phyloP scores from a whole-genome alignment of 1,140 invertebrate genomes.

The Ceratina calcarata region DNA sequence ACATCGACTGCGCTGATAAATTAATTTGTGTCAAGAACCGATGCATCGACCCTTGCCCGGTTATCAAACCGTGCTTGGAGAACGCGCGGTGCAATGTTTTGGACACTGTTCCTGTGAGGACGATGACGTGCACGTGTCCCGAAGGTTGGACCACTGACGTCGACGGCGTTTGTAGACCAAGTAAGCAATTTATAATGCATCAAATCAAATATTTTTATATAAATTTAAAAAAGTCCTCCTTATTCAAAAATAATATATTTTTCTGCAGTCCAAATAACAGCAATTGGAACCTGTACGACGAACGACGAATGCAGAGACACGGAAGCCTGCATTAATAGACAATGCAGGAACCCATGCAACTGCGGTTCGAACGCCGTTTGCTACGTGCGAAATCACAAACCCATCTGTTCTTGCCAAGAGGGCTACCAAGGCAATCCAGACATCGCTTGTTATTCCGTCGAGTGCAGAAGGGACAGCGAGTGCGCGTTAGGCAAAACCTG shows the following conservation, averaged over 20 bases:
- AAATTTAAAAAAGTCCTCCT: not conserved
- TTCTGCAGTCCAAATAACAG: conserved; percentile 82
- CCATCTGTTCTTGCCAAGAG: conserved; percentile 90
- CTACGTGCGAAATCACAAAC: conserved; percentile 89
- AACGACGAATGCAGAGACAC: conserved; percentile 89
- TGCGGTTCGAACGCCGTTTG: conserved; percentile 93
- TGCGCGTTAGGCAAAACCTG: conserved; percentile 90
- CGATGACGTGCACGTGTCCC: conserved; percentile 92
- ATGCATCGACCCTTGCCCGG: conserved; percentile 89
- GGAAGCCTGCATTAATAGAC: conserved; percentile 91
- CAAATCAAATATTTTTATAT: not conserved
- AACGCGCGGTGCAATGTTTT: conserved; percentile 88
- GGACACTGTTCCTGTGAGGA: conserved; percentile 90
- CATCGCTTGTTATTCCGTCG: conserved; percentile 87
- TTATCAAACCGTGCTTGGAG: conserved; percentile 86
- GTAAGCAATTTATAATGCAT: conserved; percentile 59
- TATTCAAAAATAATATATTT: not conserved
- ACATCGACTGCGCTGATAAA: conserved; percentile 89
- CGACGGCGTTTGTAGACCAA: conserved; percentile 87
- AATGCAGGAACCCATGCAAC: conserved; percentile 92
- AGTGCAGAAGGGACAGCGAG: conserved; percentile 89
- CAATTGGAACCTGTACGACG: conserved; percentile 86
- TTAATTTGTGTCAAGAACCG: conserved; percentile 89
- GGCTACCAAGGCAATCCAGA: conserved; percentile 93
- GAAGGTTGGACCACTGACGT: conserved; percentile 90